These are phyloP conservation scores for Galaxea fascicularis DNA, from an alignment of 92 coral and sea anemone genomes.

Conservation along the genomic window DNA sequence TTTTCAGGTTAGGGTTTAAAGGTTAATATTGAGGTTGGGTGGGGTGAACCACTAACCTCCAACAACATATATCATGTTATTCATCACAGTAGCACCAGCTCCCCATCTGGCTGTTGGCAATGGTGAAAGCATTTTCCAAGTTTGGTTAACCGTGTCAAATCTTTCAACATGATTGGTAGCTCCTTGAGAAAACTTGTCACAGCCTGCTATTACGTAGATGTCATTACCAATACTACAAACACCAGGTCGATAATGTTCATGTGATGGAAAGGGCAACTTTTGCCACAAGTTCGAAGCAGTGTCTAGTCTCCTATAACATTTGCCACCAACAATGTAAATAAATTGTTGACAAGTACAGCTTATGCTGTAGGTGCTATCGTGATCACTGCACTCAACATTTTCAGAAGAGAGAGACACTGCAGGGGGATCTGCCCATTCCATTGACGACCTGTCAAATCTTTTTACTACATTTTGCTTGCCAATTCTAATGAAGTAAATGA, in stretches of 20 bases:
- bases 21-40: too few species aligned
- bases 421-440: slow-evolving; percentile 32
- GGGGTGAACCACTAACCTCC: slow-evolving; percentile 58
- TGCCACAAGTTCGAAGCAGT: slow-evolving; percentile 31
- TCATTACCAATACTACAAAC: slow-evolving; percentile 47
- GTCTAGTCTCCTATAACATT: slow-evolving; percentile 26
- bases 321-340: slow-evolving; percentile 67
- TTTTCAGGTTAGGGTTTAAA: too few species aligned
- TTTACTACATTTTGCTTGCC: slow-evolving; percentile 4
- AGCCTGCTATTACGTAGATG: slow-evolving; percentile 69
- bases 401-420: slow-evolving; percentile 1
- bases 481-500: neutral
- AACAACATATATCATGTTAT: slow-evolving; percentile 59
- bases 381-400: neutral
- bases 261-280: slow-evolving; percentile 28
- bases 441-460: slow-evolving; percentile 40
- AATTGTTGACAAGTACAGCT: slow-evolving; percentile 25
- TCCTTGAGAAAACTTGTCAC: slow-evolving; percentile 59
- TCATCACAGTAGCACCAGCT: slow-evolving; percentile 45
- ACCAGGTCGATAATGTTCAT: slow-evolving; percentile 65
- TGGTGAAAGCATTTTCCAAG: slow-evolving; percentile 46
- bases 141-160: slow-evolving; percentile 15
- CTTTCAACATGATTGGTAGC: slow-evolving; percentile 48
- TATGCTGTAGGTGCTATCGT: neutral
- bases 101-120: slow-evolving; percentile 71